phyloP scores from a whole-genome alignment of 2,888 invertebrate species.

The Dendrolimus pini region DNA sequence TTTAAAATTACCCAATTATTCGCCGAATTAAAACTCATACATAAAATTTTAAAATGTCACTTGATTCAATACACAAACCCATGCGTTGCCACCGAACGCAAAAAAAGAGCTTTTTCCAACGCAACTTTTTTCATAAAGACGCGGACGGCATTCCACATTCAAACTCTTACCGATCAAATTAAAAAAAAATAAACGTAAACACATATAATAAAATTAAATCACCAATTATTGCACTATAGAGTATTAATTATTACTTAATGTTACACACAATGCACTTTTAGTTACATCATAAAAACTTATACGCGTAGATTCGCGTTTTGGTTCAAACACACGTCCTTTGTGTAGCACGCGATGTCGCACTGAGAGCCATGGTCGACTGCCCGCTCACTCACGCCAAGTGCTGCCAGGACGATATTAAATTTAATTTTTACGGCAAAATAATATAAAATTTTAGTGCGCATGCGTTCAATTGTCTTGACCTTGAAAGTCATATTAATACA shows the following conservation, averaged over 20 bases:
- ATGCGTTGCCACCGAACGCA: neutral
- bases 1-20: no score
- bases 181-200: neutral
- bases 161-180: neutral
- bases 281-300: neutral
- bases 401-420: slow-evolving; percentile 26
- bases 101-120: neutral
- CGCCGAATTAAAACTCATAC: no score
- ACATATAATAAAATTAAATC: neutral
- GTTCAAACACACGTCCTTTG: neutral
- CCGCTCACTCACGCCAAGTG: slow-evolving; percentile 51
- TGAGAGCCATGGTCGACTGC: slow-evolving; percentile 50
- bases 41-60: no score
- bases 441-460: neutral
- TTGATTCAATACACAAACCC: no score
- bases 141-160: neutral
- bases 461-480: no score
- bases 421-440: slow-evolving; percentile 8
- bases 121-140: no score
- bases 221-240: neutral
- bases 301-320: neutral
- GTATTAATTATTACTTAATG: neutral
- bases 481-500: no score
- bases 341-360: slow-evolving; percentile 18
- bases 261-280: neutral